Base-by-base conservation (phyloP, 2,888 invertebrate species). In the Acanthosepion pharaonis region DNA sequence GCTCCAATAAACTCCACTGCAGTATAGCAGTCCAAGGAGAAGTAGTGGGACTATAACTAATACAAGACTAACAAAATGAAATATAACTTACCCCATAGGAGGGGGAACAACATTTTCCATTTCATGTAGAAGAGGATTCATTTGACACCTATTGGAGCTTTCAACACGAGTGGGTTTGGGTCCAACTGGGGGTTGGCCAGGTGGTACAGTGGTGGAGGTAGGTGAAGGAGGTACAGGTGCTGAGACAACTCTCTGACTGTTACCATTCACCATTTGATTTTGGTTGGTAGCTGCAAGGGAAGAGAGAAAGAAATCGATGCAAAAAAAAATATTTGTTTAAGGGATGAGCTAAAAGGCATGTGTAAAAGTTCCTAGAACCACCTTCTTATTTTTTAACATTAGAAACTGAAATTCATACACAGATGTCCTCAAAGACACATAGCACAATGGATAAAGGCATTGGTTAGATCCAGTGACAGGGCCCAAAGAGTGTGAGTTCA, bases 181-280 rank as follows among this genome's bases (percentile, higher is more conserved):
- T 53, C 48, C 94, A 23, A 94, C 59, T 42, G 94, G 94, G 20
- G 94, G 55, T 15, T 42, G 64, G 51, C 20, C 33, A n/a, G 59
- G 28, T n/a, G 49, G 94, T 33, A 33, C 25, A 18, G 25, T 33
- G 0, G 94, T 59, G 28, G 94, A 94, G 9, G 94, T 53, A 42
- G 94, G 94, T 28, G 92, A 92, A n/a, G 53, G 33, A 4, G 51
- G 94, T 28, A 42, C 53, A 23, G 94, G 59, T 20, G 94, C 53
- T 42, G 94, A 55, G 25, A 94, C 94, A n/a, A 94, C 94, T 55
- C 94, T 94, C 48, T 94, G 94, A n/a, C 55, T 48, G 42, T 55
- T 94, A 0, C 94, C 94, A 59, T 94, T 94, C 42, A 94, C 94
- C 53, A 94, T 55, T 48, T 59, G 94, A 33, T 53, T n/a, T 48